phyloP scores from a whole-genome alignment of 2,113 vertebrate species.

The Prunella himalayana region DNA sequence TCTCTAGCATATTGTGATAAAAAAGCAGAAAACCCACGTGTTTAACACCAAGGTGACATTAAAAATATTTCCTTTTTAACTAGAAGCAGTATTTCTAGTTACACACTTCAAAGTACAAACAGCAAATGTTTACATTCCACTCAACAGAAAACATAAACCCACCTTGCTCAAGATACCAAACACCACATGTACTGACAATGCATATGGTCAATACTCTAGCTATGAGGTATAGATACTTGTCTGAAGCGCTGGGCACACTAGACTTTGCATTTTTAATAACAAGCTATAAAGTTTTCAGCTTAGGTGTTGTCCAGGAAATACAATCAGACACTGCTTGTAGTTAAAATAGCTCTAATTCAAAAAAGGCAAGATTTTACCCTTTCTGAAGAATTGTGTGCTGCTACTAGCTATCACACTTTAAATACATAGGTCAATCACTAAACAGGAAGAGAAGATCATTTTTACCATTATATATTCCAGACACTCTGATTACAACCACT shows the following conservation, averaged over 20 bases:
- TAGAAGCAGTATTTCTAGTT: background rate
- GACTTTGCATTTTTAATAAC: background rate
- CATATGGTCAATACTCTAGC: background rate
- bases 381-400: background rate
- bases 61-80: background rate
- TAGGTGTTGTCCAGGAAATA: background rate
- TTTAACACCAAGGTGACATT: background rate
- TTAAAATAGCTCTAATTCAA: background rate
- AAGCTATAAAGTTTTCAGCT: background rate
- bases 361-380: background rate
- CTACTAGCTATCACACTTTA: background rate
- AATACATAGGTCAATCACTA: background rate
- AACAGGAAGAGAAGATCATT: background rate
- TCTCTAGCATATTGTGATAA: background rate
- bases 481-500: background rate
- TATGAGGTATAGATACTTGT: background rate
- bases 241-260: background rate
- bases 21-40: background rate
- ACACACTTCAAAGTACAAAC: background rate
- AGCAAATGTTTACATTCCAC: background rate
- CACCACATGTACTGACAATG: background rate
- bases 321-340: background rate
- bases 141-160: background rate
- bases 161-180: background rate
- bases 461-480: background rate